phyloP scores from a whole-genome alignment of 2,113 vertebrate genomes.

The Pristiophorus japonicus region DNA sequence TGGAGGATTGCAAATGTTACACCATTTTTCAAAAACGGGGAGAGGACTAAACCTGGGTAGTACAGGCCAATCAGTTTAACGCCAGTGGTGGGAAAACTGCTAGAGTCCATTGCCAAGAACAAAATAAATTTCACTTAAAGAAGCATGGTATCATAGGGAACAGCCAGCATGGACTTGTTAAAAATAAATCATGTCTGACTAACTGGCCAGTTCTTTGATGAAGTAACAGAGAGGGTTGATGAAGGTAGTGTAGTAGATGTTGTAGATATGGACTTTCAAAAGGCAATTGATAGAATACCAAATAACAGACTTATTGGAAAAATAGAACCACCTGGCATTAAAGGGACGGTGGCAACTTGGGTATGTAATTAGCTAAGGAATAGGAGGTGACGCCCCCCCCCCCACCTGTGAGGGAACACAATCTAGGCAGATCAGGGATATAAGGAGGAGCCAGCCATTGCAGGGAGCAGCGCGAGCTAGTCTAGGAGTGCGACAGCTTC shows the following conservation, averaged over 20 bases:
- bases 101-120: not conserved
- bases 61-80: not conserved
- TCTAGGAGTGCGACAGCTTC: too few species aligned
- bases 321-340: too few species aligned
- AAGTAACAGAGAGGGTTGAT: not conserved
- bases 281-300: too few species aligned
- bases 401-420: too few species aligned
- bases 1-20: not conserved
- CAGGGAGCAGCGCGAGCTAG: too few species aligned
- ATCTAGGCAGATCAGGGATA: too few species aligned
- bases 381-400: too few species aligned
- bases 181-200: not conserved
- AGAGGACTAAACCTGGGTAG: not conserved
- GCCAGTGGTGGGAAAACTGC: not conserved
- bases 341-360: too few species aligned
- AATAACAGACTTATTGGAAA: too few species aligned
- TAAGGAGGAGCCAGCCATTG: too few species aligned
- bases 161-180: not conserved
- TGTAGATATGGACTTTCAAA: not conserved
- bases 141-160: not conserved
- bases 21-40: not conserved
- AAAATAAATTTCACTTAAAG: not conserved
- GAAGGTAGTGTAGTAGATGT: not conserved
- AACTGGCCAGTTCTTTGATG: not conserved
- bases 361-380: too few species aligned